phyloP scores from a whole-genome alignment of 2,797 vertebrate genomes.

The Poliocrania exsul region DNA sequence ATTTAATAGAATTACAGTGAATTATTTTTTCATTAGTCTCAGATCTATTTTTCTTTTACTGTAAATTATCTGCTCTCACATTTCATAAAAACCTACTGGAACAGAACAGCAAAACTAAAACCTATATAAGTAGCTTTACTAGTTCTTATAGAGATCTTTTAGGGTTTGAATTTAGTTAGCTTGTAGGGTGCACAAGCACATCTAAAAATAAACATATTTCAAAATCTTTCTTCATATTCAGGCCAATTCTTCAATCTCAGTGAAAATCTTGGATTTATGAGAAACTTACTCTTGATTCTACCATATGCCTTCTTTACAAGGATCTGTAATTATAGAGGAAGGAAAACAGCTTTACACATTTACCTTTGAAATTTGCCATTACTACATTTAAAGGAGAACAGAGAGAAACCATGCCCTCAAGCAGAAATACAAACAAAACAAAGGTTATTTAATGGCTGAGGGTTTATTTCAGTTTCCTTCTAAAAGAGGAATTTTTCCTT shows the following conservation, averaged over 20 bases:
- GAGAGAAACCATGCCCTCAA: not conserved
- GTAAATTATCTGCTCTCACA: not conserved
- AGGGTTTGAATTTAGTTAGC: not conserved
- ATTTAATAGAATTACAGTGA: not conserved
- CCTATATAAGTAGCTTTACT: not conserved
- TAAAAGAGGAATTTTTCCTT: not conserved
- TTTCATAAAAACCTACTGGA: not conserved
- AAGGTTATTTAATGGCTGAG: not conserved
- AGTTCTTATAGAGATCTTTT: not conserved
- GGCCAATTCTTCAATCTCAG: not conserved
- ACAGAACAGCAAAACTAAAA: not conserved
- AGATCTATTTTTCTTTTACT: not conserved
- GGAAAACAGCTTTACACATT: not conserved
- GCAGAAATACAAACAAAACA: not conserved
- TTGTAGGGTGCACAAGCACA: not conserved
- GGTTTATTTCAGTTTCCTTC: not conserved
- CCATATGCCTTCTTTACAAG: not conserved
- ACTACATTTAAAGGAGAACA: not conserved
- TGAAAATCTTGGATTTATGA: not conserved
- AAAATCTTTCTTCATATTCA: constrained; percentile 1
- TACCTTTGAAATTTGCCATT: constrained; percentile 1
- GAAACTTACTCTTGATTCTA: not conserved
- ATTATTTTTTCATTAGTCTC: not conserved
- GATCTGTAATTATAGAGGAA: constrained; percentile 34
- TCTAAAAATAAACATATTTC: not conserved